These are phyloP conservation scores for Zaprionus kolodkinae DNA, from an alignment of 1,140 invertebrate species.

Conservation along the genomic window DNA sequence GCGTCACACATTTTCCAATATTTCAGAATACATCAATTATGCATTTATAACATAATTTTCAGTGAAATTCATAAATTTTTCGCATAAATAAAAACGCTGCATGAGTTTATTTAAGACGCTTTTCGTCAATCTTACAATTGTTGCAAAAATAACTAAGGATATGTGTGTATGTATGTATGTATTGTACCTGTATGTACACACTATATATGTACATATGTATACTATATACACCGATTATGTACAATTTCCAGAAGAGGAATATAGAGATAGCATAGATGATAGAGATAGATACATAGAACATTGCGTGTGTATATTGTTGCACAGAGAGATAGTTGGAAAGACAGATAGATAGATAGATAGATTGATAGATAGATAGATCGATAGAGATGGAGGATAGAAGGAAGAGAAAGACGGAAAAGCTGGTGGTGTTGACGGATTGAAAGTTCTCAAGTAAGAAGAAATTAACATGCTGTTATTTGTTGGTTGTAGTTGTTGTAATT, in stretches of 20 bases:
- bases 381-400: conserved; percentile 27
- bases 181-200: conserved; percentile 13
- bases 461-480: conserved; percentile 79
- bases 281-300: conserved; percentile 41
- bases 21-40: too few species aligned
- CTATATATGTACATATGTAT: conserved; percentile 8
- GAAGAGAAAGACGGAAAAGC: conserved; percentile 15
- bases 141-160: conserved; percentile 71
- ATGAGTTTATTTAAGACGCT: conserved; percentile 75
- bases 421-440: neutral
- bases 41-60: too few species aligned
- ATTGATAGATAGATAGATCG: conserved; percentile 25
- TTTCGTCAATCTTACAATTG: conserved; percentile 81
- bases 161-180: conserved; percentile 35
- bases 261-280: conserved; percentile 34
- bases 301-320: conserved; percentile 42
- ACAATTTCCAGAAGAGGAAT: conserved; percentile 41
- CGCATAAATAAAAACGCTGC: conserved; percentile 72
- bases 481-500: conserved; percentile 73
- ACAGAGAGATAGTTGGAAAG: conserved; percentile 47
- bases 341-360: conserved; percentile 21
- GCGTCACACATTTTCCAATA: too few species aligned
- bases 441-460: conserved; percentile 76
- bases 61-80: conserved; percentile 25
- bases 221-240: conserved; percentile 63